Evolutionary conservation across 2,888 invertebrate genomes (phyloP), one percentile per base, ranked within the genome.

Genomic region (Hemaris fuciformis): DNA sequence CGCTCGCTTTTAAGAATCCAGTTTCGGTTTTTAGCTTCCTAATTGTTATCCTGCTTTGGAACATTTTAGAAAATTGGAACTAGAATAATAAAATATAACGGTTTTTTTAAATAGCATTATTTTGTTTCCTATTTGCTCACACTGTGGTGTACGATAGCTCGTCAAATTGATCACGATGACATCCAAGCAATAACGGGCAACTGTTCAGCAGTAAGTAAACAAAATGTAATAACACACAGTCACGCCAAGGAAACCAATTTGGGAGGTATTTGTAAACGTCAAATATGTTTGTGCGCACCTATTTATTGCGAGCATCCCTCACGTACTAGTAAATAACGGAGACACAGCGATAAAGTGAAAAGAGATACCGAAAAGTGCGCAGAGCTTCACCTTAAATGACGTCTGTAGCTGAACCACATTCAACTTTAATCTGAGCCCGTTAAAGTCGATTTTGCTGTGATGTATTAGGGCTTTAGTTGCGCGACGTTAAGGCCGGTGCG

Each of bases 291-390:
- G 89, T 85, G 88, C 87, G 81, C 85, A 89, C 89, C 88, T 91
- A 90, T 91, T 91, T 91, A 91, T 91, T 91, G 83, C 88, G 75
- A 86, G 87, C 90, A 89, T 92, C 91, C 91, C 90, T 91, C 92
- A 91, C 89, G 88, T 87, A 81, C 85, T 86, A 87, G 89, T 90
- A 91, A 90, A 91, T 92, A 91, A 90, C 85, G 85, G 85, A 89
- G 90, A 91, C 88, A 89, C 86, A 85, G 85, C 85, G 90, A 90
- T 91, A 91, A 89, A 88, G 85, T 89, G 90, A 89, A 89, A 90
- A 91, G 89, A 91, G 89, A 91, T 89, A 91, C 85, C 80, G 80
- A 84, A 85, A 83, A 77, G 73, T 79, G 68, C 73, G 72, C 69
- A 68, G 70, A 76, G 71, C 77, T 80, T 77, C 75, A 82, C 83